Base-by-base conservation (phyloP, 1,140 invertebrate genomes). In the Xylocopa sonorina region DNA sequence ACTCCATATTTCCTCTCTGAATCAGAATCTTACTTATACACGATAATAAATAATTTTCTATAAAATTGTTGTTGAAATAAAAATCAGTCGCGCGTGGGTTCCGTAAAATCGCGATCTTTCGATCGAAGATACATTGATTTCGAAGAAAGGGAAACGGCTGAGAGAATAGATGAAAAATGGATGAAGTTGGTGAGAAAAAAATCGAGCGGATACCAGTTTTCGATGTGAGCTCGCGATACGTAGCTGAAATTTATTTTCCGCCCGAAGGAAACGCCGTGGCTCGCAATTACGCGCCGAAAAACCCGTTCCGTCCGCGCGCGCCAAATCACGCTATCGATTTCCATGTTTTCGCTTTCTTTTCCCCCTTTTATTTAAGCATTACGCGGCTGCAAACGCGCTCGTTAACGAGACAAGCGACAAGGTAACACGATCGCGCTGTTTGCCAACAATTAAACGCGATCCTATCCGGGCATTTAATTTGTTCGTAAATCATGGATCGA, bases 241-340 rank as follows among this genome's bases (percentile, higher is more conserved):
- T 12, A 9, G 38, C 9, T n/a, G 2, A 68, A 14, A 68, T 76
- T 76, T 68, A 76, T 76, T 58, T 68, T 68, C 64, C 10, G n/a
- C 16, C 64, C 14, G 50, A 34, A 57, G 41, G 24, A 51, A 51
- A 41, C 1, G 53, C 24, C 58, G 14, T 18, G 55, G 24, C 18
- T 16, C 12, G 16, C 41, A 51, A 34, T 76, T 68, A 76, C 38
- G 16, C 16, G 50, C n/a, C 68, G 27, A 62, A 55, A 79, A 74
- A 79, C 71, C n/a, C 50, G 71, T 79, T 75, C 29, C 18, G 34
- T 38, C 32, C n/a, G 34, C 10, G 18, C 50, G 27, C 27, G 48
- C 12, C 60, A 34, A 58, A 75, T 75, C 48, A 9, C 46, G 51
- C 41, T 75, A 68, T 58, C 63, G 41, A 57, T 48, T 72, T 58